Conservation (phyloP, 1,140 invertebrate genomes). For the Brachionus koreanus region DNA sequence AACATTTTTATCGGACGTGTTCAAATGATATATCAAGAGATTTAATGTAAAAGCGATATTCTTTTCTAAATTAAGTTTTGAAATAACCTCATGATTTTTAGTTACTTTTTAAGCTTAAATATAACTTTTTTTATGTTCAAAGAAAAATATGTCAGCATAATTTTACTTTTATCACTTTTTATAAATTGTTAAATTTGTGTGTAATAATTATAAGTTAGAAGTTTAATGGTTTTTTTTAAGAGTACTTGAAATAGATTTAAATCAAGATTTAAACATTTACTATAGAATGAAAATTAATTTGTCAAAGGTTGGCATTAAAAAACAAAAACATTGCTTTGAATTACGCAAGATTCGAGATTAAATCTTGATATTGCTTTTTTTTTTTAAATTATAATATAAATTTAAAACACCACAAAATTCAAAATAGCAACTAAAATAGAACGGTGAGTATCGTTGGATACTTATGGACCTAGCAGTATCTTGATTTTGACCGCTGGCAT, state of each 20-base stretch:
- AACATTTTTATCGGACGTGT: too few species aligned
- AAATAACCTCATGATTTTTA: neutral
- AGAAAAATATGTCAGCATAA: neutral
- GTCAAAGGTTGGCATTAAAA: constrained; percentile 1
- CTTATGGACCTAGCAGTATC: neutral
- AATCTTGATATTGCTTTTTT: neutral
- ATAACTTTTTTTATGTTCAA: neutral
- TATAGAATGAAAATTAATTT: neutral
- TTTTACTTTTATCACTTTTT: constrained; percentile 5
- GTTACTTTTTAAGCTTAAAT: neutral
- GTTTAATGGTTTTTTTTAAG: neutral
- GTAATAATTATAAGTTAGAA: neutral
- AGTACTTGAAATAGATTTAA: neutral
- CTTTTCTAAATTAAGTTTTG: neutral
- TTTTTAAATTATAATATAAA: neutral
- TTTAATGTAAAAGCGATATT: neutral
- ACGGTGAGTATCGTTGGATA: neutral
- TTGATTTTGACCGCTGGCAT: neutral
- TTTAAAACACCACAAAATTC: neutral
- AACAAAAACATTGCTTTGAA: neutral
- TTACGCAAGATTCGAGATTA: neutral
- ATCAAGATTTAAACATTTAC: neutral
- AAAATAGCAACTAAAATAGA: neutral
- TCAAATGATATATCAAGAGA: neutral
- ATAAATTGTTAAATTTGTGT: neutral